Conservation (phyloP, 2,113 vertebrate species). For the Actinemys pallida region DNA sequence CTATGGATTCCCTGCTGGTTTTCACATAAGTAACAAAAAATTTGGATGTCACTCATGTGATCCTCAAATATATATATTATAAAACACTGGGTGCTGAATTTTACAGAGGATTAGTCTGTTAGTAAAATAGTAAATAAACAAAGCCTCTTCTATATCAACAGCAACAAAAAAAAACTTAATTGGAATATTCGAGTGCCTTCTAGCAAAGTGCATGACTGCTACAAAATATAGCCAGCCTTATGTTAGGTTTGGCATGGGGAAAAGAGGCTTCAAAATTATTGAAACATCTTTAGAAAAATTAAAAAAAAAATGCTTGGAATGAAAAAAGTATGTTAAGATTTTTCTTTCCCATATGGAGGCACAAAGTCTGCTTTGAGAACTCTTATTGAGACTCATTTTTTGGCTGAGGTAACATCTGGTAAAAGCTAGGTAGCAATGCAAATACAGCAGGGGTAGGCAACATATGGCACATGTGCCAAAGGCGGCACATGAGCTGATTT, state of each 20-base stretch:
- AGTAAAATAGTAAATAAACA: constrained; percentile 4
- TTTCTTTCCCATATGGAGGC: background rate
- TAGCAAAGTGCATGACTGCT: background rate
- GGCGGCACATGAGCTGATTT: too few relatives aligned
- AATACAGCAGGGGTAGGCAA: background rate
- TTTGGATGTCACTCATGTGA: background rate
- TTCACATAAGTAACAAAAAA: background rate
- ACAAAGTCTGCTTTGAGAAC: background rate
- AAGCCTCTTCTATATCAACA: background rate
- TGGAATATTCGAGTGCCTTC: background rate
- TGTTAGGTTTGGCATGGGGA: background rate
- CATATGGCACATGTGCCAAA: too few relatives aligned
- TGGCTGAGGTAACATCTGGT: background rate
- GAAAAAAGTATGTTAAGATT: background rate
- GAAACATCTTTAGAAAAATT: background rate
- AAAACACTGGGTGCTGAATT: background rate
- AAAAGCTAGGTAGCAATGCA: background rate
- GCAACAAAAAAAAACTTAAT: background rate
- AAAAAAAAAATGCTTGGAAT: background rate
- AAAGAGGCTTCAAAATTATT: background rate
- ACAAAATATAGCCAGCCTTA: background rate
- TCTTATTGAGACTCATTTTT: background rate
- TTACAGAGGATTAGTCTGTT: background rate
- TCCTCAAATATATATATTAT: background rate
- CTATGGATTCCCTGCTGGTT: background rate